Base-by-base conservation (phyloP, 2,888 invertebrate genomes). In the Hypolimnas misippus region DNA sequence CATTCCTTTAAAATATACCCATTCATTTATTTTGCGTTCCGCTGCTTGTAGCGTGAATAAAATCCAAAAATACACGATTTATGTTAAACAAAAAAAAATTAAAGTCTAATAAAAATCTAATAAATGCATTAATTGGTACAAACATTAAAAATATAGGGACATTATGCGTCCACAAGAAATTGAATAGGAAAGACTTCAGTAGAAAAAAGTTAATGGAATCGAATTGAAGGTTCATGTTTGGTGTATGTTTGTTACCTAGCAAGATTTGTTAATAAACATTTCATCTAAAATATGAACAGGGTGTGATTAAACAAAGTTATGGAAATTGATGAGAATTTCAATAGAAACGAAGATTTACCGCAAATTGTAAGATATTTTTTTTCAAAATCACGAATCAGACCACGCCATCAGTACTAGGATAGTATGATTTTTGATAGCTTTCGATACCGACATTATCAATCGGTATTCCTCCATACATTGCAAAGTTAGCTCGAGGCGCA, bases 261-360 rank as follows among this genome's bases (percentile, higher is more conserved):
- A 40, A 6, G 16, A 14, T 40, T 40, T 14, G 16, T 16, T 40
- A 40, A 40, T 16, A 40, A 40, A 40, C 0, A 40, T 19, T 44
- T 19, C 44, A 46, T 46, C 21, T 46, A 17, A 19, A 19, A 46
- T 17, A 19, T 21, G 44, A 46, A 21, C 44, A 46, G 44, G 44
- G 12, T 4, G 10, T 21, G 44, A 2, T 19, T 7, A 21, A n/a
- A 19, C 10, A 12, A 21, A 4, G 19, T 19, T 6, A 12, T 46
- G 44, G n/a, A 3, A 10, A 12, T 12, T 8, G 19, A 44, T 17
- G 19, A 44, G 25, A 25, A 25, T 25, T 25, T 25, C 25, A 5
- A 25, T 25, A 25, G 25, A 25, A 25, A 25, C 25, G 25, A 25
- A 25, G 25, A 3, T 5, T 3, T 25, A 5, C 25, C 25, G 25